Evolutionary conservation across 2,113 vertebrate genomes (phyloP).

Genomic region (Poecile atricapillus): DNA sequence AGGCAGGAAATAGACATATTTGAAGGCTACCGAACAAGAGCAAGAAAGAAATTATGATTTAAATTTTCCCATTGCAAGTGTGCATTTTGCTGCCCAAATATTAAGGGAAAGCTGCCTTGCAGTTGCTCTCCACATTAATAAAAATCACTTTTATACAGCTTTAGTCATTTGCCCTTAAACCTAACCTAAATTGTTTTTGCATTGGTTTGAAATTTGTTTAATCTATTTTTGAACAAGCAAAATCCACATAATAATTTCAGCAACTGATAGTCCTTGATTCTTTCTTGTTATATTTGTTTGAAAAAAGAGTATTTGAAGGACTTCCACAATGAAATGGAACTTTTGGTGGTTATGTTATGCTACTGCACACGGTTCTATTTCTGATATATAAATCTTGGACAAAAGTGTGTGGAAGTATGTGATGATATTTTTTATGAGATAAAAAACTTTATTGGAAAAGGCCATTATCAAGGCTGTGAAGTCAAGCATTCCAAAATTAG

Average conservation of each 20-base stretch:
- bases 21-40: neutral
- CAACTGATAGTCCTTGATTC: neutral
- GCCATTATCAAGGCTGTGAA: constrained; percentile 15
- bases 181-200: constrained; percentile 2
- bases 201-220: neutral
- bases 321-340: neutral
- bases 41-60: neutral
- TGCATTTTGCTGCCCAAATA: neutral
- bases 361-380: neutral
- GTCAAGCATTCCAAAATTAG: constrained; percentile 41
- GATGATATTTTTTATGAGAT: constrained; percentile 15
- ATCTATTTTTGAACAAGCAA: constrained; percentile 13
- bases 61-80: neutral
- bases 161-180: constrained; percentile 3
- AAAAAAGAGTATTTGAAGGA: constrained; percentile 16
- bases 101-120: neutral
- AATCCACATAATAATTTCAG: neutral
- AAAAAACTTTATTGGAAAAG: constrained; percentile 28
- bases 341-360: neutral
- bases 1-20: neutral
- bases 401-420: neutral
- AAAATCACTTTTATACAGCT: neutral
- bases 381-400: neutral
- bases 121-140: neutral
- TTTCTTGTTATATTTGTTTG: neutral